Conservation (phyloP, 2,797 vertebrate genomes). For the Antrozous pallidus region DNA sequence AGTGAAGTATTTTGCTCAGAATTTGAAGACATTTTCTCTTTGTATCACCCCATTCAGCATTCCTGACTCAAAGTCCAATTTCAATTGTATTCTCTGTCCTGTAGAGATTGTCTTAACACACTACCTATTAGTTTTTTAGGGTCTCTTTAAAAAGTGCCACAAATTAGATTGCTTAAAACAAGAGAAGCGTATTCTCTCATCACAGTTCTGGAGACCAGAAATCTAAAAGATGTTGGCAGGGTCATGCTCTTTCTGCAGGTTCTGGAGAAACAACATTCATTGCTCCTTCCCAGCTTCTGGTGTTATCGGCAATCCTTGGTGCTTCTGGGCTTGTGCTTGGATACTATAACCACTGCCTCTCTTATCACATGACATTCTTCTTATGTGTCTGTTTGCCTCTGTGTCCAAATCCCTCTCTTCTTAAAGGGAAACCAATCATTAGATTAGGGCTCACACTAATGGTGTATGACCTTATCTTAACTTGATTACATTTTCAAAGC, state of each 20-base stretch:
- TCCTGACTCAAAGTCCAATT: background rate
- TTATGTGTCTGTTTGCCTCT: background rate
- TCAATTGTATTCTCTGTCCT: background rate
- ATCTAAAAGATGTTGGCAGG: background rate
- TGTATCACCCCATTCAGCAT: background rate
- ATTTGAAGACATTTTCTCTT: background rate
- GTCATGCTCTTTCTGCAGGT: no score
- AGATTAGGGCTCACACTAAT: background rate
- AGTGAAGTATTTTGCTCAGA: background rate
- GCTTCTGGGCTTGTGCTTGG: background rate
- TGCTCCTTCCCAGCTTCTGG: no score
- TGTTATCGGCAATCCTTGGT: accelerated
- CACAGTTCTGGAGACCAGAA: background rate
- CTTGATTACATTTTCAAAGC: background rate
- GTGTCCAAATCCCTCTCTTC: background rate
- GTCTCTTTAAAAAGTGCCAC: background rate
- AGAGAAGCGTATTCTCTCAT: background rate
- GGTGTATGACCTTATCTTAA: background rate
- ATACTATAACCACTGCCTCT: background rate
- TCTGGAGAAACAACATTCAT: background rate
- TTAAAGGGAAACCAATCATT: background rate
- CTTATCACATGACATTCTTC: background rate
- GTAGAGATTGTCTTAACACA: background rate
- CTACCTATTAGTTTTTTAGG: background rate
- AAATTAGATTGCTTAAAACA: background rate